Evolutionary conservation across 2,113 vertebrate species (phyloP), one percentile per base, ranked within the genome.

Genomic region (Muntiacus reevesi): DNA sequence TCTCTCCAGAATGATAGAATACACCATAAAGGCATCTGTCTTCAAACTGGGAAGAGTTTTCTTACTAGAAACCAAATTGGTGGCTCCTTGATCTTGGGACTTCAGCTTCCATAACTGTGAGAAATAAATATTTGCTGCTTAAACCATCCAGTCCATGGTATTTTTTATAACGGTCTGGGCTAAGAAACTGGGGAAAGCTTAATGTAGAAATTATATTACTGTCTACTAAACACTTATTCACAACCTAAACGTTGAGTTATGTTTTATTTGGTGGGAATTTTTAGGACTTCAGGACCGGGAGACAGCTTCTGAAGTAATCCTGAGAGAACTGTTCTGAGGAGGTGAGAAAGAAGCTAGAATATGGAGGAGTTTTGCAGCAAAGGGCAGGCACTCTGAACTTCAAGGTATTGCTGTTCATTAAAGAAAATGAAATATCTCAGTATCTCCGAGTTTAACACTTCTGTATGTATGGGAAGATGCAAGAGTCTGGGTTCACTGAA

Each of bases 81-180:
- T 23, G 50, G 6, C 28, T 60, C 14, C 9, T 87, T 50, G n/a
- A 28, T 55, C 40, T 40, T 55, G 47, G 3, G 2, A 57, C 28
- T 36, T 25, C 8, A 47, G 8, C 1, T 11, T 76, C 33, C 21
- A 52, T 0, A 89, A 52, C 2, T 78, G 4, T 82, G 19, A 83
- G 9, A 89, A 89, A 60, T 74, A 92, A 62, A 89, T 43, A 1
- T 59, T 86, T 71, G 12, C 6, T 76, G 12, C 43, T 67, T 33
- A 36, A 43, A 15, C 1, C 3, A 40, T 1, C 13, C 3, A 43
- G 2, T 45, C 4, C 21, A 4, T 54, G 36, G 15, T 43, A 33
- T 47, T 45, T 93, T 10, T 83, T 71, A n/a, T 2, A 62, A 21
- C 3, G 43, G 1, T 8, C 17, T 30, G 47, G 84, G 25, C 17